Conservation (phyloP, 2,888 invertebrate species). For the Teleiodes luculella region DNA sequence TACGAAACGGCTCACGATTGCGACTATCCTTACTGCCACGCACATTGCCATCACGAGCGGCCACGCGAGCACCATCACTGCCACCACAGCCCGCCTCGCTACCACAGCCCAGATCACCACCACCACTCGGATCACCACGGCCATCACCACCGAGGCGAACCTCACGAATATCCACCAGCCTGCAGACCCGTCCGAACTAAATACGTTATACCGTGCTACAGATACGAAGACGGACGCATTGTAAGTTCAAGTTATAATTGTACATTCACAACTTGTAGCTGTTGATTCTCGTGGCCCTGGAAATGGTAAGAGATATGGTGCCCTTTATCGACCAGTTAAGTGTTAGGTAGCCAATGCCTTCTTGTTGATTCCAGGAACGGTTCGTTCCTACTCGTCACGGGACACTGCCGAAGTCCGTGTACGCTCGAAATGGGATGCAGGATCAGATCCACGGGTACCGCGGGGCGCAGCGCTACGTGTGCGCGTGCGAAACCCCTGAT, state of each 20-base stretch:
- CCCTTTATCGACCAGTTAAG: neutral
- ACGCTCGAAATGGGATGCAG: conserved; percentile 64
- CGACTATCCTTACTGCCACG: conserved; percentile 9
- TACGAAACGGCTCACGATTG: too few species aligned
- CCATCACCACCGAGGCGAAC: neutral
- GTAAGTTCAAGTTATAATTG: conserved; percentile 54
- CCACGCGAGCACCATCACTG: neutral
- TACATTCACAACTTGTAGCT: neutral
- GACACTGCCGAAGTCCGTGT: conserved; percentile 60
- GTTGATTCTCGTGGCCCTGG: too few species aligned
- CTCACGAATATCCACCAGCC: neutral
- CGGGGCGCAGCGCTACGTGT: conserved; percentile 59
- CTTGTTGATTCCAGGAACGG: conserved; percentile 73
- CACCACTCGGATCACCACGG: neutral
- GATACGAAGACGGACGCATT: conserved; percentile 70
- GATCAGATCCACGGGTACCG: conserved; percentile 68
- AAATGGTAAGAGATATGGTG: too few species aligned
- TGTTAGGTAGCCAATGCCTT: conserved; percentile 17
- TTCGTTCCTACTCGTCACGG: conserved; percentile 66
- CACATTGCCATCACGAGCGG: neutral
- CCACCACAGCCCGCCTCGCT: neutral
- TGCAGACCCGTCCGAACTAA: conserved; percentile 55
- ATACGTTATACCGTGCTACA: conserved; percentile 69
- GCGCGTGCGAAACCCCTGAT: conserved; percentile 34
- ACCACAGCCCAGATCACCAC: neutral